Evolutionary conservation across 2,113 vertebrate species (phyloP), one percentile per base, ranked within the genome.

Genomic region (Corynorhinus townsendii): DNA sequence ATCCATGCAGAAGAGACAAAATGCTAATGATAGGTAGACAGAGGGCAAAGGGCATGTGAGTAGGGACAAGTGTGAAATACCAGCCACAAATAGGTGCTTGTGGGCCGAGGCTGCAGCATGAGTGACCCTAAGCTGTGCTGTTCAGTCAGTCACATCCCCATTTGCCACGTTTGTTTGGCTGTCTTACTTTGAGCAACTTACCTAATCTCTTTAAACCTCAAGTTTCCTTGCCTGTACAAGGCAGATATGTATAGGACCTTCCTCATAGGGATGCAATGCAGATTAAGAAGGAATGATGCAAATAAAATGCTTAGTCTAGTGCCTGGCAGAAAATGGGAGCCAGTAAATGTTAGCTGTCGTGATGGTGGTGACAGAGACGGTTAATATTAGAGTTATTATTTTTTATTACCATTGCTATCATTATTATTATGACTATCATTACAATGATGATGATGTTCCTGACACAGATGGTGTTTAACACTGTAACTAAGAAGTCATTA

Each of bases 171-270:
- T 19, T 7, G 28, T 15, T 64, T 71, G 17, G 43, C 5, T 22
- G 1, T 62, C 43, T 40, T 91, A 80, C 75, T 95, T 86, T 72
- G 24, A 22, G 64, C 56, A 66, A 80, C 24, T 86, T n/a, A 88
- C 19, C 47, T 66, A 54, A 71, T 69, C 52, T 66, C 16, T 85
- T 47, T 89, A n/a, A 93, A 81, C 26, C 3, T 73, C 75, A 62
- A 52, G 9, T 77, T 89, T 94, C 30, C 76, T 87, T 76, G 56
- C 71, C 40, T 84, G 2, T 90, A 81, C 91, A 93, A 95, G 26
- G 52, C 22, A 9, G 47, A 14, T 79, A 22, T 54, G 47, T 87
- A 59, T 8, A 94, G 79, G 73, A 10, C 22, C 24, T 83, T 72
- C 56, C 14, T 73, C 24, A 47, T 8, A 54, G 75, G 35, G 62